These are phyloP conservation scores for Ormia ochracea DNA, from an alignment of 2,888 invertebrate genomes.

Conservation along the genomic window DNA sequence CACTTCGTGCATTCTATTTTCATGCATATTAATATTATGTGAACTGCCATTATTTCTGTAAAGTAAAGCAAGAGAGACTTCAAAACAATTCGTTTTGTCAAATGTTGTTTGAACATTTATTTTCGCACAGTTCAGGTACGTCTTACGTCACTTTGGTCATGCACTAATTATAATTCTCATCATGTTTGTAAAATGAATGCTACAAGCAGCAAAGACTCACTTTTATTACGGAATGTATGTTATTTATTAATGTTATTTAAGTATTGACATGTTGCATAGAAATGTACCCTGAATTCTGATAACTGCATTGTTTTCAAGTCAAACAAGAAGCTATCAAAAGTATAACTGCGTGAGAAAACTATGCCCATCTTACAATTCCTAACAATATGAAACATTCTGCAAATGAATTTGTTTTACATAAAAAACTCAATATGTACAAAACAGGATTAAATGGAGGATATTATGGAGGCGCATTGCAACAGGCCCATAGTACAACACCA, in stretches of 20 bases:
- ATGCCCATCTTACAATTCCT: conserved; percentile 62
- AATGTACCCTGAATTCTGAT: conserved; percentile 12
- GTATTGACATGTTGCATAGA: conserved; percentile 45
- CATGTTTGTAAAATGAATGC: background rate
- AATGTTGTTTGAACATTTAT: too few relatives aligned
- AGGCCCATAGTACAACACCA: conserved; percentile 92
- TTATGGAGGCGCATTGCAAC: conserved; percentile 86
- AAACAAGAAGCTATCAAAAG: background rate
- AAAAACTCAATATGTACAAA: conserved; percentile 66
- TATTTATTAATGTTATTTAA: conserved; percentile 1
- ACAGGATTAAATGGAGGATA: conserved; percentile 85
- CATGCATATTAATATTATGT: too few relatives aligned
- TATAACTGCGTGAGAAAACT: background rate
- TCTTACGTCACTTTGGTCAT: too few relatives aligned
- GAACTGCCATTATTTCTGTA: too few relatives aligned
- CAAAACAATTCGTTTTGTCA: too few relatives aligned
- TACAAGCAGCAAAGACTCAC: background rate
- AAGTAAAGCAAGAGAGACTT: too few relatives aligned
- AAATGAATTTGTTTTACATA: conserved; percentile 64
- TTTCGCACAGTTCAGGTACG: too few relatives aligned
- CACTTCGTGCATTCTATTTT: too few relatives aligned
- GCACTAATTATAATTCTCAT: too few relatives aligned
- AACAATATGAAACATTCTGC: conserved; percentile 77
- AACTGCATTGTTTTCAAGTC: background rate
- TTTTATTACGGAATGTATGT: background rate